Conservation (phyloP, 1,140 invertebrate genomes). For the Drosophila subobscura region DNA sequence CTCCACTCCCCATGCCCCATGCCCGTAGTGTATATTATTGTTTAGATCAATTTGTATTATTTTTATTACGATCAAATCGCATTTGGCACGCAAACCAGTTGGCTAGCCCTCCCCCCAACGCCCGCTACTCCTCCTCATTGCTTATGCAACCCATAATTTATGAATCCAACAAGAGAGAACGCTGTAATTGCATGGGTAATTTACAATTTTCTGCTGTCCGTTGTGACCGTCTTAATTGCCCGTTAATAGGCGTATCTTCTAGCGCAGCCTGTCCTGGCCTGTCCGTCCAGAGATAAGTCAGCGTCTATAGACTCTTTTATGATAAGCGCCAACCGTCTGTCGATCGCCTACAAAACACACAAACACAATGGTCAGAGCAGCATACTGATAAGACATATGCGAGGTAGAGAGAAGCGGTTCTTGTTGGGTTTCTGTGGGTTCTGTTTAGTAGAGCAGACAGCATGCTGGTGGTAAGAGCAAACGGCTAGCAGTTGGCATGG, state of each 20-base stretch:
- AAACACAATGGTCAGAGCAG: no score
- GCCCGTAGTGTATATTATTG: no score
- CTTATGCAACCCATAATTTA: conserved; percentile 38
- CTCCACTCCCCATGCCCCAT: no score
- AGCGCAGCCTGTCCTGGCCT: neutral
- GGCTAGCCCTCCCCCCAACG: no score
- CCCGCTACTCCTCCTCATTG: neutral
- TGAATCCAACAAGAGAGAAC: conserved; percentile 16
- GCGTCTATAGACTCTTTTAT: conserved; percentile 1
- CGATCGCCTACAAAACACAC: conserved; percentile 1
- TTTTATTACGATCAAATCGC: conserved; percentile 25
- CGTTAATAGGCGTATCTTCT: conserved; percentile 32
- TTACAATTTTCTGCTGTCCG: conserved; percentile 37
- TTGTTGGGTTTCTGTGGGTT: conserved; percentile 19
- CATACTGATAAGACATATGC: conserved; percentile 45
- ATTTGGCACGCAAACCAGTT: conserved; percentile 44
- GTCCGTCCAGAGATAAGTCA: conserved; percentile 17
- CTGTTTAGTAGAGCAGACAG: conserved; percentile 53
- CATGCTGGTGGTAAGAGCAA: conserved; percentile 69
- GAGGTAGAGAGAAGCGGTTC: neutral
- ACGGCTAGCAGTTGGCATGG: neutral
- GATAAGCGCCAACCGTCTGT: conserved; percentile 37
- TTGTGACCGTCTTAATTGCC: conserved; percentile 23
- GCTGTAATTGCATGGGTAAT: conserved; percentile 45
- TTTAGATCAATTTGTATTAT: conserved; percentile 9